Base-by-base conservation (phyloP, 2,113 vertebrate genomes). In the Pseudorasbora parva region DNA sequence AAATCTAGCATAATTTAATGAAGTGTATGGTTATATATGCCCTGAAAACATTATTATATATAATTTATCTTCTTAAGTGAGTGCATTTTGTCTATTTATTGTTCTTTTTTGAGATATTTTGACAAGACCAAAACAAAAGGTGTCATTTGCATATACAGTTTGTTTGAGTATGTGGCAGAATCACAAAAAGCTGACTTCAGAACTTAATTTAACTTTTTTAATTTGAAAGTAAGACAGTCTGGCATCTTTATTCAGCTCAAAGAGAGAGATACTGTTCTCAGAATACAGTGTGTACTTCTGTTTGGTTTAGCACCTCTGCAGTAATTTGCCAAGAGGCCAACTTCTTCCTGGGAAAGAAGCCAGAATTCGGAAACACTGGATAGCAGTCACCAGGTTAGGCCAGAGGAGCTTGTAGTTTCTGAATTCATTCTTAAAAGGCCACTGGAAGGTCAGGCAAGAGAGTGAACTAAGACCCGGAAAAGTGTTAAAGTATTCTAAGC, bases 361-460 rank as follows among this genome's bases (percentile, higher is more conserved):
- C 76, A 78, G 57, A 47, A 62, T 60, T 19, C 23, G 12, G 57
- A 78, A 62, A 6, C 57, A 62, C 12, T 43, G 37, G 56, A n/a
- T 23, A 78, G n/a, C 12, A 78, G 56, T 60, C 76, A 78, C 57
- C 56, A 62, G 56, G 37, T 62, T 78, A 62, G 57, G 57, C 37
- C 76, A 78, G 57, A 45, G 33, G 41, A 78, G 57, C n/a, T 25
- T 78, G 76, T 78, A 78, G 57, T 62, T 78, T 45, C 21, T 60
- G 41, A 62, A 78, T 60, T 78, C 8, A 9, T 78, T 78, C 14
- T 78, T 47, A 66, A 79, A 66, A 25, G 56, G 77, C 59, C 17
- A 64, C 1, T 45, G 59, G 43, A 27, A 79, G 59, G 77, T 79
- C 54, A 45, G n/a, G n/a, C 21, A 60, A n/a, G n/a, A 45, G 14